A percentile compares a stretch with the other conserved stretches of the same genome.
phyloP scores from a whole-genome alignment of 2,113 vertebrate species.

The Buteo buteo region DNA sequence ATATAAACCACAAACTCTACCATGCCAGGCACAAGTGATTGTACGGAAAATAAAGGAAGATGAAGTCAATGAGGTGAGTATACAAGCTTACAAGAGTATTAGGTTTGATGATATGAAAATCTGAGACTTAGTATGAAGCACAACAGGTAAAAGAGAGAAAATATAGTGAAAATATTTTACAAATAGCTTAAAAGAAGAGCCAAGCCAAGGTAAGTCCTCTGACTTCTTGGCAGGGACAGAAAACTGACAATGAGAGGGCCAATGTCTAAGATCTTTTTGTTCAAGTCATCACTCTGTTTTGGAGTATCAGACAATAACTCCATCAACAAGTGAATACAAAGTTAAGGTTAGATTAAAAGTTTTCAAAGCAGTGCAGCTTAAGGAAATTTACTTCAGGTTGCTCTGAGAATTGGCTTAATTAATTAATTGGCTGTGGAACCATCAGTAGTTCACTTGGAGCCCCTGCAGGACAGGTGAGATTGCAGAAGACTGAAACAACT shows the following conservation, averaged over 20 bases:
- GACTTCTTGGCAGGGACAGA: neutral
- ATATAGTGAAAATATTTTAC: neutral
- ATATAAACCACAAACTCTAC: no score
- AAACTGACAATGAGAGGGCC: neutral
- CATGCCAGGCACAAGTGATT: neutral
- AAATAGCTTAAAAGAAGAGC: neutral
- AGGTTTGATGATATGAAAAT: rapidly evolving
- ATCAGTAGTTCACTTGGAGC: neutral
- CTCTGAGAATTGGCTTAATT: neutral
- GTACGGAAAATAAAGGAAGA: neutral
- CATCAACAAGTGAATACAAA: neutral
- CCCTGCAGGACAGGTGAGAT: neutral
- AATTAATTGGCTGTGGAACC: neutral
- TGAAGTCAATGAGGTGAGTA: neutral
- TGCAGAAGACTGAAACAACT: neutral
- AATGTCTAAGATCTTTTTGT: neutral
- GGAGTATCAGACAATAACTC: neutral
- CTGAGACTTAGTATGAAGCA: neutral
- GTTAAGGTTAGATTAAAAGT: neutral
- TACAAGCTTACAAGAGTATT: neutral
- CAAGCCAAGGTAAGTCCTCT: neutral
- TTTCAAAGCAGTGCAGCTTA: neutral
- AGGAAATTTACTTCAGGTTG: neutral
- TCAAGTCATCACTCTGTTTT: neutral
- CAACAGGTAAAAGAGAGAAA: neutral